Conservation (phyloP, 1,140 invertebrate genomes). For the Hermetia illucens region DNA sequence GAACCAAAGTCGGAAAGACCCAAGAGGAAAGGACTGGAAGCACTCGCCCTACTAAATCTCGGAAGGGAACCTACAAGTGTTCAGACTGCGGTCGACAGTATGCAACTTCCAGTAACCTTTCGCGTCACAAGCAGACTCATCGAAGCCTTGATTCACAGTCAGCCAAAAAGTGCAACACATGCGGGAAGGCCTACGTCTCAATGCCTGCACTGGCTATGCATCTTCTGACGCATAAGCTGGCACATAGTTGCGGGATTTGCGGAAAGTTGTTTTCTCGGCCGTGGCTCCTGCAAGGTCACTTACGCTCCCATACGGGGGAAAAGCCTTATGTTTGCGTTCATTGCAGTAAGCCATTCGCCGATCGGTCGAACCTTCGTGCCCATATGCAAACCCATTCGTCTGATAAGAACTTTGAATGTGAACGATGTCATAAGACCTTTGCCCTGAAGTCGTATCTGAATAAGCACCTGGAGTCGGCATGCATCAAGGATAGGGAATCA, state of each 20-base stretch:
- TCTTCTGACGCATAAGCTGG: slow-evolving; percentile 78
- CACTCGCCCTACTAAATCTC: slow-evolving; percentile 25
- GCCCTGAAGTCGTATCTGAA: slow-evolving; percentile 95
- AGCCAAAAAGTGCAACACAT: slow-evolving; percentile 87
- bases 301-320: slow-evolving; percentile 51
- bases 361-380: slow-evolving; percentile 71
- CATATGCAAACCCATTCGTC: slow-evolving; percentile 89
- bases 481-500: slow-evolving; percentile 33
- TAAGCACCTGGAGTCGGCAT: slow-evolving; percentile 90
- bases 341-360: slow-evolving; percentile 52
- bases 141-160: slow-evolving; percentile 81
- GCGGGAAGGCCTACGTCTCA: slow-evolving; percentile 90
- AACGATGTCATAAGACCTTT: slow-evolving; percentile 82
- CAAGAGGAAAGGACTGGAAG: slow-evolving; percentile 54
- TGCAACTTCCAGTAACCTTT: slow-evolving; percentile 91
- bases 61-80: slow-evolving; percentile 67
- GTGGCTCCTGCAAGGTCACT: slow-evolving; percentile 79
- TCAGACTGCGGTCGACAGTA: slow-evolving; percentile 93
- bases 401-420: slow-evolving; percentile 82
- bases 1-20: neutral
- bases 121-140: slow-evolving; percentile 93
- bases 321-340: slow-evolving; percentile 45
- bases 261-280: slow-evolving; percentile 85
- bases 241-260: slow-evolving; percentile 85
- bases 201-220: slow-evolving; percentile 98